Evolutionary conservation across 2,888 invertebrate species (phyloP).

Genomic region (Caprella mutica): DNA sequence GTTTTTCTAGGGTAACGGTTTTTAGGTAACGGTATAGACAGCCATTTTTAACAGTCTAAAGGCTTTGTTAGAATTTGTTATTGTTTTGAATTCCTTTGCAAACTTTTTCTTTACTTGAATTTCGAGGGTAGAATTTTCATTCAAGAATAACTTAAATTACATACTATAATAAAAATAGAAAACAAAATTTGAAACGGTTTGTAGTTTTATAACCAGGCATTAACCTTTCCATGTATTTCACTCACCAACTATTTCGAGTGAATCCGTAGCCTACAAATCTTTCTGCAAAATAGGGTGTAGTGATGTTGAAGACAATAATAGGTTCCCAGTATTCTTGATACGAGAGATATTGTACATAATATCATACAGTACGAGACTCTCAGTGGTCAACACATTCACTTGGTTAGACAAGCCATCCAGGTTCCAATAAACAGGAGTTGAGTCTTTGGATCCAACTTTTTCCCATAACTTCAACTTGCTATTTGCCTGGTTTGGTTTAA

Average conservation of each 20-base stretch:
- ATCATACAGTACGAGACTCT: not conserved
- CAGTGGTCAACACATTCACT: not conserved
- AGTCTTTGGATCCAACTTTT: conserved; percentile 28
- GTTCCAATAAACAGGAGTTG: not conserved
- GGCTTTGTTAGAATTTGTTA: too few relatives aligned
- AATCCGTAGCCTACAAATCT: conserved; percentile 38
- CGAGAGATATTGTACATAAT: conserved; percentile 20
- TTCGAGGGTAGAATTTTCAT: too few relatives aligned
- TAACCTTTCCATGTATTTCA: too few relatives aligned
- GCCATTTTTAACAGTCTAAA: too few relatives aligned
- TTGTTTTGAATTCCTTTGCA: too few relatives aligned
- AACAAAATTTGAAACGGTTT: too few relatives aligned
- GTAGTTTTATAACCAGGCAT: too few relatives aligned
- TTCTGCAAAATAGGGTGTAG: conserved; percentile 37
- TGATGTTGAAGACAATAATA: conserved; percentile 13
- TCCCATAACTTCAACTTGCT: conserved; percentile 37
- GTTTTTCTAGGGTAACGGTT: too few relatives aligned
- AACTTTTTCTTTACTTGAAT: too few relatives aligned
- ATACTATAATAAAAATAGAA: too few relatives aligned
- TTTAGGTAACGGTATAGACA: too few relatives aligned
- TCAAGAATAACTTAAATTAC: too few relatives aligned
- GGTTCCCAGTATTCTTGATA: conserved; percentile 30
- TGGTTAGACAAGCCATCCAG: not conserved
- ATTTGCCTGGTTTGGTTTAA: conserved; percentile 36
- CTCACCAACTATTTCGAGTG: conserved; percentile 38